Evolutionary conservation across 2,113 vertebrate genomes (phyloP).

Genomic region (Cyanoramphus novaezelandiae): DNA sequence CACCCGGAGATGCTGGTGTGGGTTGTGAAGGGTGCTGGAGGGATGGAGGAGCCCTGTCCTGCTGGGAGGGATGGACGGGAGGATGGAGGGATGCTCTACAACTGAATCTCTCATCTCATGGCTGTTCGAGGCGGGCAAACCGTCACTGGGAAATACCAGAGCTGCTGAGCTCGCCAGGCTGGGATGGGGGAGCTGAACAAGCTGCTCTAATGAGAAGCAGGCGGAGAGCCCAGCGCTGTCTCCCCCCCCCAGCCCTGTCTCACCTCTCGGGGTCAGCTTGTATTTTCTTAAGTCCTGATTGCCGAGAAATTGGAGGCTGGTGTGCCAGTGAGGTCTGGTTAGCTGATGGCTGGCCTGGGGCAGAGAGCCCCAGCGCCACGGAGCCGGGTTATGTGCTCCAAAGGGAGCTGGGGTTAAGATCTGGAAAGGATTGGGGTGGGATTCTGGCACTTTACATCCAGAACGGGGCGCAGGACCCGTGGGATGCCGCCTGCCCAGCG

Average conservation of each 20-base stretch:
- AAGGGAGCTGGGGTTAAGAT: background rate
- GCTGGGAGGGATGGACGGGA: rapidly evolving
- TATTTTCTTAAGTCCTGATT: conserved; percentile 63
- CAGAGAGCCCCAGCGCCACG: rapidly evolving
- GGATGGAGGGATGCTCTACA: background rate
- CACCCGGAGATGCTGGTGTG: rapidly evolving
- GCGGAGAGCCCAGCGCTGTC: rapidly evolving
- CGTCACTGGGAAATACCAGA: background rate
- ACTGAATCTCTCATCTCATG: background rate
- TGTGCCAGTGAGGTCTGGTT: background rate
- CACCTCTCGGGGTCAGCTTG: conserved; percentile 44
- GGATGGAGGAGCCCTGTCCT: background rate
- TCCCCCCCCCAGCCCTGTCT: background rate
- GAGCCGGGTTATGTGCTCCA: background rate
- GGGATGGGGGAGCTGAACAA: background rate
- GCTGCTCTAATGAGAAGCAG: conserved; percentile 65
- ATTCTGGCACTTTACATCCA: background rate
- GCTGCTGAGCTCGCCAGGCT: background rate
- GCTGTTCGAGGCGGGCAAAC: background rate
- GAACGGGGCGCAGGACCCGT: background rate
- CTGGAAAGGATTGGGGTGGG: background rate
- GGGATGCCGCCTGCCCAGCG: background rate
- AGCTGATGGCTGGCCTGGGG: background rate
- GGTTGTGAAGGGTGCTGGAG: background rate
- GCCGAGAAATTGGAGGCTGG: conserved; percentile 54